A percentile compares a stretch with the other conserved stretches of the same genome.
Conservation (phyloP, 2,797 vertebrate species). For the Scleropages formosus region DNA sequence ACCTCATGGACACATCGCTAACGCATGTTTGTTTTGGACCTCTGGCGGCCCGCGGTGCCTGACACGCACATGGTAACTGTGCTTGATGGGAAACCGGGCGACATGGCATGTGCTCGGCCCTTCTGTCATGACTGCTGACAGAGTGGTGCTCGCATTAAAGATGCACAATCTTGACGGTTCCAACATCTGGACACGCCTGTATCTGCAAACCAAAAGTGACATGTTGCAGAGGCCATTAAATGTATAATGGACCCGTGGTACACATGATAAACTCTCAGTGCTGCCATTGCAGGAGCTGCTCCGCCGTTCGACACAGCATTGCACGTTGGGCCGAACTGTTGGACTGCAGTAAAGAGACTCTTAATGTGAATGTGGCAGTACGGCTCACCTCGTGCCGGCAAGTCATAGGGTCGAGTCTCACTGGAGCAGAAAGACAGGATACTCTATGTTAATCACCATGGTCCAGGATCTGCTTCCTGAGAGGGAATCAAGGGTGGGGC, state of each 20-base stretch:
- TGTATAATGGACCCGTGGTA: neutral
- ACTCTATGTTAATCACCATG: too few species aligned
- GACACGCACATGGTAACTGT: neutral
- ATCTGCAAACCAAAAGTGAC: neutral
- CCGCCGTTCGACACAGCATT: too few species aligned
- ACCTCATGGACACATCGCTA: neutral
- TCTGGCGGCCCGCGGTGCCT: neutral
- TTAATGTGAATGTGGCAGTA: too few species aligned
- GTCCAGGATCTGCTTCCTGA: too few species aligned
- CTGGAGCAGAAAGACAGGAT: too few species aligned
- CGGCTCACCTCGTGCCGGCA: neutral
- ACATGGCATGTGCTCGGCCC: neutral
- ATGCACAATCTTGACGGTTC: conserved; percentile 1
- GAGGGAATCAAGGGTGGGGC: too few species aligned
- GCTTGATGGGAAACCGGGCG: neutral
- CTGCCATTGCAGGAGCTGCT: too few species aligned
- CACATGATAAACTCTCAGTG: neutral
- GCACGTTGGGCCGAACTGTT: too few species aligned
- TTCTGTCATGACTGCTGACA: neutral
- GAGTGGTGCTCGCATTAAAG: neutral
- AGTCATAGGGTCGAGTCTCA: too few species aligned
- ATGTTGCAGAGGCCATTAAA: neutral
- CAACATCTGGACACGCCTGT: conserved; percentile 10
- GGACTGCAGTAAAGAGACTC: too few species aligned
- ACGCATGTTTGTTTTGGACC: neutral